Base-by-base conservation (phyloP, 2,888 invertebrate genomes). In the Ditula angustiorana region DNA sequence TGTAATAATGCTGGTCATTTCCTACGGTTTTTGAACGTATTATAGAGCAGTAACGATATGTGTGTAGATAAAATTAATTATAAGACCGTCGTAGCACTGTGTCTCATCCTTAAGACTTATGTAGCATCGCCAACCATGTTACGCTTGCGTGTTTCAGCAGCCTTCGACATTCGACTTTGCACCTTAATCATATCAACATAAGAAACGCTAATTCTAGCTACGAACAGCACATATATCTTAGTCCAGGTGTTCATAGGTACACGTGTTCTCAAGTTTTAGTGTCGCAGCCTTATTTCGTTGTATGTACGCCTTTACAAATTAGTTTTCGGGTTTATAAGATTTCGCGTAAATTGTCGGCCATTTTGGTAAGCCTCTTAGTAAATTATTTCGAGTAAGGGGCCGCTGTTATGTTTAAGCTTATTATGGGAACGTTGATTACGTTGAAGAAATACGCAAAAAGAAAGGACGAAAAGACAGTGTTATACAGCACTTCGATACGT, bases 201-300 rank as follows among this genome's bases (percentile, higher is more conserved):
- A 37, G n/a, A 30, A 5, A n/a, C 13, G 4, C 16, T 47, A 11
- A 46, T 23, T 58, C 30, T 8, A 28, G 21, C 37, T 53, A 16
- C 13, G 2, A 26, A 47, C 16, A 8, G 52, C 53, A 53, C 23
- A 8, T 0, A 0, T 28, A 28, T 28, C 2, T 33, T 59, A 26
- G 64, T 33, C 58, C 59, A 64, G 64, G 64, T 64, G 64, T 64
- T 64, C 59, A 64, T 64, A 64, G 58, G 58, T 59, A 64, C 64
- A 64, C 52, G 64, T 64, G 64, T 64, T 76, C 50, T 57, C 58
- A 60, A 60, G 67, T 67, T 67, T 67, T 81, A 82, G 82, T 80
- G 80, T 73, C 73, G 76, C 76, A 71, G 66, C 74, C 77, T 78
- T 84, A 80, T 83, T 83, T 82, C 78, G 82, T 81, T 80, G 78